Conservation (phyloP, 2,797 vertebrate species). For the Lacerta bilineata region DNA sequence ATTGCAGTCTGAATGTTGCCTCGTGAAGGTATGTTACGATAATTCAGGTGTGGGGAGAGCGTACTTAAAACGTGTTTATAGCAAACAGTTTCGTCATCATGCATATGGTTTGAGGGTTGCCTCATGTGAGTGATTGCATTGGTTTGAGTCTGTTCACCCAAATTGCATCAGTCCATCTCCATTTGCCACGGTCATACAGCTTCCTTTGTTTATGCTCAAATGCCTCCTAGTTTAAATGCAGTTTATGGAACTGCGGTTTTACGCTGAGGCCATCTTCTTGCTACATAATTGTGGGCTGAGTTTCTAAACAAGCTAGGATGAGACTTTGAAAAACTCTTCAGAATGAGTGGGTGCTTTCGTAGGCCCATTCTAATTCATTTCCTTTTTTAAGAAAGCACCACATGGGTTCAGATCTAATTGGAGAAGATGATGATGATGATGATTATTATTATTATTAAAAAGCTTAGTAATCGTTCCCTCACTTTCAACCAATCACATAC, state of each 20-base stretch:
- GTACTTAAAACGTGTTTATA: neutral
- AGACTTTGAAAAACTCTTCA: neutral
- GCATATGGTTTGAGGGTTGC: constrained; percentile 2
- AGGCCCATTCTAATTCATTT: neutral
- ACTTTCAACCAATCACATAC: neutral
- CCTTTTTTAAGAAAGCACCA: neutral
- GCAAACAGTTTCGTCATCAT: neutral
- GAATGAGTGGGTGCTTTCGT: neutral
- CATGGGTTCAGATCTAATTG: neutral
- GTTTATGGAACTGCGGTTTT: neutral
- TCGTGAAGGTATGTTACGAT: neutral
- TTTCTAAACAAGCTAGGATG: constrained; percentile 15
- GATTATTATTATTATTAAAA: neutral
- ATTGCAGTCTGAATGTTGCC: neutral
- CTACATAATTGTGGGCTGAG: neutral
- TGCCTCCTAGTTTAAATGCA: neutral
- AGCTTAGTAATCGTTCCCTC: neutral
- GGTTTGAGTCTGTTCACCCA: neutral
- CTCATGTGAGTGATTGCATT: constrained; percentile 33
- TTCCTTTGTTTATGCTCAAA: constrained; percentile 38
- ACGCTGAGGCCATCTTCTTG: neutral
- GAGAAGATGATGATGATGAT: too few species aligned
- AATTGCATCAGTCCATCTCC: constrained; percentile 4
- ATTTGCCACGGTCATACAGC: neutral
- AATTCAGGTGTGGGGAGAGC: neutral